These are phyloP conservation scores for Ramphastos sulfuratus DNA, from an alignment of 2,113 vertebrate genomes.

Conservation along the genomic window DNA sequence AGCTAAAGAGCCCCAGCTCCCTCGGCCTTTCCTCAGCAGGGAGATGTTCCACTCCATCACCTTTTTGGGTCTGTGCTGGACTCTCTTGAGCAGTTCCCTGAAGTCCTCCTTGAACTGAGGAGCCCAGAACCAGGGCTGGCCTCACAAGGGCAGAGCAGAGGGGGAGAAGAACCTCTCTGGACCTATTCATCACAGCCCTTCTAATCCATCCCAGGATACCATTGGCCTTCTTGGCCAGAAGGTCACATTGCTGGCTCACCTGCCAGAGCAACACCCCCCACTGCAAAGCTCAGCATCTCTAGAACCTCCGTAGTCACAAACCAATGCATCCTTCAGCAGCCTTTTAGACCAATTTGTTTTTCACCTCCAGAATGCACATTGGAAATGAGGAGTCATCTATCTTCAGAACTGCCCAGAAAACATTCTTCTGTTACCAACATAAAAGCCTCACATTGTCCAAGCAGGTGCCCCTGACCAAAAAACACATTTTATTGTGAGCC, in stretches of 20 bases:
- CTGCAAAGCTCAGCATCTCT: constrained; percentile 37
- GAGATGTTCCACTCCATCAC: no score
- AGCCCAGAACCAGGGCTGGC: no score
- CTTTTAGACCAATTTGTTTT: constrained; percentile 42
- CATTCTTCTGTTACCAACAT: constrained; percentile 37
- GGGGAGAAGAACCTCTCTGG: no score
- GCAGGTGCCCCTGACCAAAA: constrained; percentile 50
- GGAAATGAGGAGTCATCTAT: constrained; percentile 49
- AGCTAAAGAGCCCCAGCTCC: no score
- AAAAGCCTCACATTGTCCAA: constrained; percentile 47
- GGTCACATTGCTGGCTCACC: background rate
- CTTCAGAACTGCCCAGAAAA: constrained; percentile 59
- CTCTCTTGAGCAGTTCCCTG: no score
- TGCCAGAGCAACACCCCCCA: background rate
- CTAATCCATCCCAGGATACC: no score
- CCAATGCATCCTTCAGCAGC: constrained; percentile 47
- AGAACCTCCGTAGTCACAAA: constrained; percentile 14
- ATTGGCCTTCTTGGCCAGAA: no score
- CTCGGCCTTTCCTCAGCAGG: no score
- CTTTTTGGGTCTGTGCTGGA: no score
- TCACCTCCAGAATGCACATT: background rate
- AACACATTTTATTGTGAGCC: constrained; percentile 47
- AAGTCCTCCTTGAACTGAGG: no score
- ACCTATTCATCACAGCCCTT: no score
- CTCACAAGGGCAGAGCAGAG: no score